These are phyloP conservation scores for Achlya flavicornis DNA, from an alignment of 2,888 invertebrate species.

Conservation along the genomic window DNA sequence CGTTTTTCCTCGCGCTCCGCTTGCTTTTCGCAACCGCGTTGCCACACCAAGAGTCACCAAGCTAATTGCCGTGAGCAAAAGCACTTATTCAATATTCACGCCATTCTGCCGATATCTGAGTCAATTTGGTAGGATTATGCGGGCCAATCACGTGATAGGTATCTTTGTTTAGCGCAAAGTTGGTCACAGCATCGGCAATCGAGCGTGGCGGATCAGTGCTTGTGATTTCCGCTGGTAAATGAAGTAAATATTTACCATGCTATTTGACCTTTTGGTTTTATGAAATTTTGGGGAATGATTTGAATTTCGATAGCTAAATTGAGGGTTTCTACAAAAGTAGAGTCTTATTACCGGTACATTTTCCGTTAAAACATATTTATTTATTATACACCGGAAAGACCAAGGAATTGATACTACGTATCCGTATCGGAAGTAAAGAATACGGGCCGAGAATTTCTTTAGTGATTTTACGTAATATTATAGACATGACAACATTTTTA, in stretches of 20 bases:
- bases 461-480: no score
- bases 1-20: slow-evolving; percentile 62
- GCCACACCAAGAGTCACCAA: slow-evolving; percentile 61
- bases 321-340: background rate
- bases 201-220: slow-evolving; percentile 51
- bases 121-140: slow-evolving; percentile 50
- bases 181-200: slow-evolving; percentile 31
- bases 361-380: background rate
- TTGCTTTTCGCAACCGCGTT: slow-evolving; percentile 72
- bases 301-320: background rate
- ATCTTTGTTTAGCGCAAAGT: slow-evolving; percentile 26
- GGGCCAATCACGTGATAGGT: slow-evolving; percentile 42
- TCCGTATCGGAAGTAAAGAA: no score
- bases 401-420: no score
- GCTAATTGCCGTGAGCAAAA: slow-evolving; percentile 56
- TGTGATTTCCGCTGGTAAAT: slow-evolving; percentile 49
- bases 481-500: no score
- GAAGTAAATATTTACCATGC: slow-evolving; percentile 35
- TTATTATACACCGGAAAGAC: no score
- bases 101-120: slow-evolving; percentile 28
- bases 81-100: slow-evolving; percentile 45
- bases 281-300: background rate
- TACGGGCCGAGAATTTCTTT: no score
- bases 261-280: slow-evolving; percentile 17
- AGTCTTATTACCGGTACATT: background rate